These are phyloP conservation scores for Gisinianus flammeolus DNA, from an alignment of 2,888 invertebrate genomes.

Conservation along the genomic window DNA sequence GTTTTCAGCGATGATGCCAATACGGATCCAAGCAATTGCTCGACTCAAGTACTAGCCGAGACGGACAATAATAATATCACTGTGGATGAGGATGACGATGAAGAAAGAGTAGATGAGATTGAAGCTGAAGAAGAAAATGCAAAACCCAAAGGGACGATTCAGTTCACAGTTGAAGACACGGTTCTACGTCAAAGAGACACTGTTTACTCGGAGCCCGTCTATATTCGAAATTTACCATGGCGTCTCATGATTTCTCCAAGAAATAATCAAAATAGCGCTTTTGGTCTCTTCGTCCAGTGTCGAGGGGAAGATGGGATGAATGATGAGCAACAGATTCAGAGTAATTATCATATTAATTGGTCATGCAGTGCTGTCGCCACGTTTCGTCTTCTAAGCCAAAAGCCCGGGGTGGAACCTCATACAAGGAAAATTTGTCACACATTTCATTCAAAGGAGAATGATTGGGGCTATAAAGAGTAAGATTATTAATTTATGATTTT, in stretches of 20 bases:
- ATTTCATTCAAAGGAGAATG: conserved; percentile 90
- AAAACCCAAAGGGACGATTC: no score
- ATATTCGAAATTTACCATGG: conserved; percentile 73
- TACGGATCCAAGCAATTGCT: no score
- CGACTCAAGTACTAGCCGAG: no score
- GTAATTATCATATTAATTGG: conserved; percentile 78
- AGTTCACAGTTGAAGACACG: no score
- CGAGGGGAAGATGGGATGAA: conserved; percentile 9
- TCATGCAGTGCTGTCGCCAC: conserved; percentile 97
- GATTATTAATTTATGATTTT: no score
- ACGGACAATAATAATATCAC: no score
- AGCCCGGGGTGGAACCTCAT: conserved; percentile 83
- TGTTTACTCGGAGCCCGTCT: no score
- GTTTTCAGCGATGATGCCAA: no score
- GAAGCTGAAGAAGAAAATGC: no score
- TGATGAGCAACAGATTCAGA: conserved; percentile 87
- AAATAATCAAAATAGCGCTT: conserved; percentile 62
- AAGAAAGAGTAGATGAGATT: no score
- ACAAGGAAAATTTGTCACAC: conserved; percentile 91
- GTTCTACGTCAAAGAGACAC: no score
- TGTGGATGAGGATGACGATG: no score
- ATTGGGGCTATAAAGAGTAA: conserved; percentile 59
- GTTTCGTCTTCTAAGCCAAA: conserved; percentile 84
- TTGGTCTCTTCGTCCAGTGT: conserved; percentile 70
- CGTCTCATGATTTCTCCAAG: conserved; percentile 99